These are phyloP conservation scores for Onchidella celtica DNA, from an alignment of 2,888 invertebrate genomes.

Conservation along the genomic window DNA sequence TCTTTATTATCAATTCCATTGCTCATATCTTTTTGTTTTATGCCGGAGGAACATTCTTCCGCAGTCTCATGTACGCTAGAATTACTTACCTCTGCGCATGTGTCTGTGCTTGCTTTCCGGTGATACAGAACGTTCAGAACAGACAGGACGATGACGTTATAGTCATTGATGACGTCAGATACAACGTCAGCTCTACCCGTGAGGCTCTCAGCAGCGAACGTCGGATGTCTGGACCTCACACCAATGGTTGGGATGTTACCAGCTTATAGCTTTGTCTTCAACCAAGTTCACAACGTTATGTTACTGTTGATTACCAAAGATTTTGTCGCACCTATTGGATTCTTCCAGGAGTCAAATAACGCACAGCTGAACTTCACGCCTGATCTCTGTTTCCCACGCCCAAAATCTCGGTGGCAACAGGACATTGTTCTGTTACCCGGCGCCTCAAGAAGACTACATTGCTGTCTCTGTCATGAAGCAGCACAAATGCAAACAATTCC, in stretches of 20 bases:
- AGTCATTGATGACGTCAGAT: conserved; percentile 23
- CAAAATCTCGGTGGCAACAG: too few species aligned
- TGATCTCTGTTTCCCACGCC: too few species aligned
- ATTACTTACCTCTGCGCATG: conserved; percentile 30
- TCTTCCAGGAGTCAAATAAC: too few species aligned
- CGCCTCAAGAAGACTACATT: too few species aligned
- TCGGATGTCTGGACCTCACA: neutral
- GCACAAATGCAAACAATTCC: too few species aligned
- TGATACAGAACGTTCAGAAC: neutral
- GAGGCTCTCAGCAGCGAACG: conserved; percentile 32
- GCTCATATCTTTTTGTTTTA: conserved; percentile 43
- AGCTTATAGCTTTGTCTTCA: conserved; percentile 3
- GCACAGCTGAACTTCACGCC: too few species aligned
- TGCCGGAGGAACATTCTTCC: conserved; percentile 37
- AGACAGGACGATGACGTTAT: conserved; percentile 29
- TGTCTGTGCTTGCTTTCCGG: conserved; percentile 21
- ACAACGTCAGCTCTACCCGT: conserved; percentile 34
- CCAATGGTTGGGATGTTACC: conserved; percentile 1
- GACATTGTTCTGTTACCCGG: too few species aligned
- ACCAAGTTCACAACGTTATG: too few species aligned
- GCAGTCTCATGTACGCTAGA: conserved; percentile 35
- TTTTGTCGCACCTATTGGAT: too few species aligned
- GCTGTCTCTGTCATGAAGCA: too few species aligned
- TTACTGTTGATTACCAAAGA: too few species aligned
- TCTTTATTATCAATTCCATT: conserved; percentile 42